Percentiles rank a stretch among this genome's conserved stretches.
Conservation (phyloP, 64 coral and sea anemone genomes). For the Porites lutea region DNA sequence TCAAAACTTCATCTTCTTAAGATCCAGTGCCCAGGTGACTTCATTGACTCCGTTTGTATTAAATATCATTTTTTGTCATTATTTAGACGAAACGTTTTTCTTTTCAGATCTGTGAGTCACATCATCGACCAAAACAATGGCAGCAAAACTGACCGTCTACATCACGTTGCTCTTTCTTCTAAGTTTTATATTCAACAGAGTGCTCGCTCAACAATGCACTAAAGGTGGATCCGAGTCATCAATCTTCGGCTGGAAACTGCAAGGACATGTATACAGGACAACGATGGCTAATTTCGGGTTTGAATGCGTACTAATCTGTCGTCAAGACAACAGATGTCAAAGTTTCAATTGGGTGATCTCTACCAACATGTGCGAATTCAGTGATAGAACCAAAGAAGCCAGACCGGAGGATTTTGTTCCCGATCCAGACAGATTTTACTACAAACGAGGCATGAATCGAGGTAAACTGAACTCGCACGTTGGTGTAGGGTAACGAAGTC, state of each 20-base stretch:
- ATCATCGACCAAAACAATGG: neutral
- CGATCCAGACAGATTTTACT: neutral
- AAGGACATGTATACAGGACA: neutral
- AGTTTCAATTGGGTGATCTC: neutral
- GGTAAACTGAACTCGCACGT: neutral
- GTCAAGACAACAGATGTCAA: neutral
- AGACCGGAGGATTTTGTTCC: conserved; percentile 10
- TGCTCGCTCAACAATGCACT: neutral
- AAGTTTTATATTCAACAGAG: neutral
- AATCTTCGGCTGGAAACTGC: neutral
- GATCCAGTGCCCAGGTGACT: too few species aligned
- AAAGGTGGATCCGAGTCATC: neutral
- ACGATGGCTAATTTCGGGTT: neutral
- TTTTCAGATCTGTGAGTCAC: too few species aligned
- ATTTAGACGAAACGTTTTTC: too few species aligned
- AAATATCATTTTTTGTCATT: too few species aligned
- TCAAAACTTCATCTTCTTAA: too few species aligned
- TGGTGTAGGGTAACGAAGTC: too few species aligned
- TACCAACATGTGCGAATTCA: neutral
- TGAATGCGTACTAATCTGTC: neutral
- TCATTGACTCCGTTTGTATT: too few species aligned
- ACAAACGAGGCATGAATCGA: neutral
- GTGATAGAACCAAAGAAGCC: conserved; percentile 3
- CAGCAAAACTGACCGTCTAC: neutral
- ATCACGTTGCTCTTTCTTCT: neutral